Percentiles rank a stretch among this genome's conserved stretches.
Evolutionary conservation across 2,113 vertebrate genomes (phyloP).

Genomic region (Nerophis lumbriciformis): DNA sequence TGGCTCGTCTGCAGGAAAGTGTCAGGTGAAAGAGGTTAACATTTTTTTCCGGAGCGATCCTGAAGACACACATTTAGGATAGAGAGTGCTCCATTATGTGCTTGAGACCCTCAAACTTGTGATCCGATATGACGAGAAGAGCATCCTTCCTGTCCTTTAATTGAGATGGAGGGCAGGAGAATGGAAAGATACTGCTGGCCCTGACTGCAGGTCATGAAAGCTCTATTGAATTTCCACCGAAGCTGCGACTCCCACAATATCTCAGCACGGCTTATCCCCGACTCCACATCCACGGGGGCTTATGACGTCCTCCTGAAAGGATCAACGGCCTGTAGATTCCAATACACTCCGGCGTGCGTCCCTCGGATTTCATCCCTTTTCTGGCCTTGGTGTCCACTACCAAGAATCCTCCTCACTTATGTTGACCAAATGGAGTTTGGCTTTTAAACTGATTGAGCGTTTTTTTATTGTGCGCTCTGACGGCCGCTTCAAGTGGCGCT

Average conservation of each 20-base stretch:
- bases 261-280: constrained; percentile 57
- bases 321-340: constrained; percentile 39
- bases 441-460: constrained; percentile 13
- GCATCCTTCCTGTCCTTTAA: constrained; percentile 36
- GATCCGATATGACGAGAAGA: background rate
- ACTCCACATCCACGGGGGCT: constrained; percentile 48
- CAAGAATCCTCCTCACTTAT: constrained; percentile 21
- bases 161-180: constrained; percentile 59
- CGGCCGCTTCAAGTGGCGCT: constrained; percentile 23
- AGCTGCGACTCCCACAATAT: constrained; percentile 54
- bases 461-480: constrained; percentile 9
- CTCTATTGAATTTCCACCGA: constrained; percentile 72
- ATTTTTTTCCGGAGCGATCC: too few species aligned
- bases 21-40: too few species aligned
- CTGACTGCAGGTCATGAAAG: constrained; percentile 69
- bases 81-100: background rate
- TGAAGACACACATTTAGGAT: background rate
- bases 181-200: constrained; percentile 50
- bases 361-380: constrained; percentile 30
- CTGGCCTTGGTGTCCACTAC: constrained; percentile 14
- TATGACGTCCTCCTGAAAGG: constrained; percentile 47
- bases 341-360: constrained; percentile 18
- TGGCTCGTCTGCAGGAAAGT: background rate
- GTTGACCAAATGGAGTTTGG: constrained; percentile 7
- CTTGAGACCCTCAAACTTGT: background rate